A percentile compares a stretch with the other conserved stretches of the same genome.
phyloP scores from a whole-genome alignment of 1,140 invertebrate genomes.

The Drosophila ercepeae region DNA sequence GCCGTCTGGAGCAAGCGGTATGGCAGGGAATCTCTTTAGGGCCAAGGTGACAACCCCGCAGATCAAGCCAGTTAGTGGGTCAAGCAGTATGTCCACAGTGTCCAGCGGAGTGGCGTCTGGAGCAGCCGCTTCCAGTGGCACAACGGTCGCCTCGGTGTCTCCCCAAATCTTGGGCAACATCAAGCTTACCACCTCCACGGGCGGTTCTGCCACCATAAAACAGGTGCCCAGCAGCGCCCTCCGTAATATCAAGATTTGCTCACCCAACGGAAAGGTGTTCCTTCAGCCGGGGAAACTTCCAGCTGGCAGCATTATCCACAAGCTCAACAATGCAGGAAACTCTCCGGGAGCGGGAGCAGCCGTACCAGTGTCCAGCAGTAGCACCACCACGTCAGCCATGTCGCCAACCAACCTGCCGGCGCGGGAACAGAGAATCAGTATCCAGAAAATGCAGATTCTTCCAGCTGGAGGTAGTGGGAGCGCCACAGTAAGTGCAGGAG shows the following conservation, averaged over 20 bases:
- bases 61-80: slow-evolving; percentile 2
- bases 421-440: slow-evolving; percentile 60
- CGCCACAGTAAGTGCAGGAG: background rate
- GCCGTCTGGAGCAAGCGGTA: slow-evolving; percentile 18
- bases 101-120: background rate
- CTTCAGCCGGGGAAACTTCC: slow-evolving; percentile 66
- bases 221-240: slow-evolving; percentile 68
- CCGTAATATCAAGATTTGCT: slow-evolving; percentile 78
- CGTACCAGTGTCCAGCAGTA: background rate
- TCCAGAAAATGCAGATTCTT: slow-evolving; percentile 81
- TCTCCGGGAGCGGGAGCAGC: background rate
- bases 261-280: slow-evolving; percentile 77
- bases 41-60: slow-evolving; percentile 39
- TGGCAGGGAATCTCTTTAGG: slow-evolving; percentile 44
- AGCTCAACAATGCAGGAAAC: slow-evolving; percentile 49
- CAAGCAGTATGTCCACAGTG: background rate
- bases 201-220: slow-evolving; percentile 46
- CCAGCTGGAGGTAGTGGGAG: background rate
- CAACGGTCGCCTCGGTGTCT: background rate
- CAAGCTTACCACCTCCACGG: slow-evolving; percentile 59
- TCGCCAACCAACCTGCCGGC: slow-evolving; percentile 25
- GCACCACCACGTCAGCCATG: slow-evolving; percentile 1
- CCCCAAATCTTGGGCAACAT: slow-evolving; percentile 74
- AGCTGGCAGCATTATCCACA: slow-evolving; percentile 63
- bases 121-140: background rate